phyloP scores from a whole-genome alignment of 2,113 vertebrate genomes.

The Oreochromis niloticus region DNA sequence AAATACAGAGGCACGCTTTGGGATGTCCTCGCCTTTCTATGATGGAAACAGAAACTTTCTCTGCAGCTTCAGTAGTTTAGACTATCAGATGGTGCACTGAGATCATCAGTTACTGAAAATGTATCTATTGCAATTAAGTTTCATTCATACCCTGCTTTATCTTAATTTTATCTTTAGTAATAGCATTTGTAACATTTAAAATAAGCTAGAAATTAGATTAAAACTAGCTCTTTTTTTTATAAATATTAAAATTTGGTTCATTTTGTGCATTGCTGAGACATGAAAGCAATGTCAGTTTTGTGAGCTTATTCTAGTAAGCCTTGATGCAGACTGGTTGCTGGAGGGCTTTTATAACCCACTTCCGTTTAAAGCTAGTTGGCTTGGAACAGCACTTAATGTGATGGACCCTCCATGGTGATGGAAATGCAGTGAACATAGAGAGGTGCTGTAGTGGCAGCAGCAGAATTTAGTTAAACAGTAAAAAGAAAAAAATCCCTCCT shows the following conservation, averaged over 20 bases:
- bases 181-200: no score
- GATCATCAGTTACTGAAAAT: accelerated
- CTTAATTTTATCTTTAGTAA: neutral
- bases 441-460: neutral
- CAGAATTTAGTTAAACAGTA: neutral
- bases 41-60: neutral
- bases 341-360: neutral
- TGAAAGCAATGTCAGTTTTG: neutral
- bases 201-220: neutral
- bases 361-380: neutral
- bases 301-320: neutral
- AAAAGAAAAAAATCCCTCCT: neutral
- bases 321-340: accelerated
- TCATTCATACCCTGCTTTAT: neutral
- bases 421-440: neutral
- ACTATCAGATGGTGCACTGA: neutral
- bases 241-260: neutral
- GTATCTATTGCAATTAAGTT: neutral
- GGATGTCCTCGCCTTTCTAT: neutral
- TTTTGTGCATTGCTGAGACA: neutral
- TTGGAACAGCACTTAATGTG: accelerated
- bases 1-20: neutral
- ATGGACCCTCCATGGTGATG: neutral
- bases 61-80: neutral
- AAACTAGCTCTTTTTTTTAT: neutral